Evolutionary conservation across 1,140 invertebrate species (phyloP), one percentile per base, ranked within the genome.

Genomic region (Hirudo medicinalis): DNA sequence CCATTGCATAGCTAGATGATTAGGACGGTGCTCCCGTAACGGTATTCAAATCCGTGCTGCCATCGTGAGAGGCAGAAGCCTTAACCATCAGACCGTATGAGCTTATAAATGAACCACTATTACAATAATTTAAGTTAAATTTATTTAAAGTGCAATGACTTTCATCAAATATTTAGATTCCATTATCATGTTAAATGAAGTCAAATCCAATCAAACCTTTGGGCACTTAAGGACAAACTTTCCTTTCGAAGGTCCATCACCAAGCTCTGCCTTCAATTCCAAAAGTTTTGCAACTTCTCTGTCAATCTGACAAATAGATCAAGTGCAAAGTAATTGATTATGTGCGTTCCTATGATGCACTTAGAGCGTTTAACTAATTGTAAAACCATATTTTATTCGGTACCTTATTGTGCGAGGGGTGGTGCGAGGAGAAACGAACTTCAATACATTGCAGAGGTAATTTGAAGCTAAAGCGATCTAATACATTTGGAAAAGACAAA

Each of bases 221-320:
- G 91, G 88, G 13, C 91, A 92, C 85, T 95, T 95, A 49, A 94
- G 87, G 3, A 86, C 87, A 78, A 93, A 90, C 79, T 92, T 93
- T 32, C 57, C 57, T 73, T 90, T 87, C 54, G 81, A 77, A 54
- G 74, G 76, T 72, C 79, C 78, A 75, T 81, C 80, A 19, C 83
- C 85, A 15, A 91, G 76, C 78, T 89, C 86, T 25, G 88, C 86
- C 84, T 94, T 94, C 6, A 92, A 78, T 68, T 88, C 86, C 70
- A 92, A 79, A 29, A 94, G 83, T 78, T 91, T 91, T 3, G 86
- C 82, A 17, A 94, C 89, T 83, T 93, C 90, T 79, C 90, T 86
- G 77, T 85, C 83, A 75, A 91, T 87, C 89, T 75, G 55, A 72
- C 32, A 74, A 66, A 69, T 77, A 73, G 67, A 74, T 69, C 78